phyloP scores from a whole-genome alignment of 2,888 invertebrate genomes.

The Oscheius sp. region DNA sequence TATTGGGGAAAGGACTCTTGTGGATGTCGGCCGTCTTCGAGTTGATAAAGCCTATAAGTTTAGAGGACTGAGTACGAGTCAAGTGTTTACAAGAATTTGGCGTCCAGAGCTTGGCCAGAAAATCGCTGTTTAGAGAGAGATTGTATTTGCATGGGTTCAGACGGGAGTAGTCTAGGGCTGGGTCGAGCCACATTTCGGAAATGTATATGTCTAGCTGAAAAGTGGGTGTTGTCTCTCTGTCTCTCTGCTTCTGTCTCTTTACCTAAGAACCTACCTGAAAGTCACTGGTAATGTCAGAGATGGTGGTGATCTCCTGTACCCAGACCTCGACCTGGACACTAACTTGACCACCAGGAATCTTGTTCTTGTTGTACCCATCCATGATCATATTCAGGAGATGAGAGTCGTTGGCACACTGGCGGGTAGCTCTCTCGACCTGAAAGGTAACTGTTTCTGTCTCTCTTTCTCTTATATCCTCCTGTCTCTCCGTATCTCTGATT shows the following conservation, averaged over 20 bases:
- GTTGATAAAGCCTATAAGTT: constrained; percentile 70
- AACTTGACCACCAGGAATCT: constrained; percentile 71
- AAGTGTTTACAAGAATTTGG: constrained; percentile 55
- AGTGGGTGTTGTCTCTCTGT: background rate
- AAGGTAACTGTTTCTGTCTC: background rate
- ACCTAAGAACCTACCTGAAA: constrained; percentile 57
- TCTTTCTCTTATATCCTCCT: no score
- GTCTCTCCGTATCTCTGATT: no score
- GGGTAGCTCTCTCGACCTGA: constrained; percentile 51
- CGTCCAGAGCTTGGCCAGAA: constrained; percentile 60
- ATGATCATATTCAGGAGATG: constrained; percentile 63
- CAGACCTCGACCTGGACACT: constrained; percentile 70
- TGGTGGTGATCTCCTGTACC: constrained; percentile 73
- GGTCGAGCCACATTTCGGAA: constrained; percentile 73
- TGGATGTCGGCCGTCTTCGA: constrained; percentile 73
- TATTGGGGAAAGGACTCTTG: constrained; percentile 72
- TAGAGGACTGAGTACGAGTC: background rate
- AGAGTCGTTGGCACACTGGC: constrained; percentile 69
- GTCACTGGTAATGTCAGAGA: constrained; percentile 71
- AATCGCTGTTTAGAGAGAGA: constrained; percentile 69
- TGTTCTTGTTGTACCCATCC: constrained; percentile 68
- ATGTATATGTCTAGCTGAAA: constrained; percentile 73
- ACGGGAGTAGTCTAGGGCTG: constrained; percentile 66
- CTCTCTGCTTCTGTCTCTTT: background rate
- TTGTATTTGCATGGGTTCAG: constrained; percentile 73